A percentile compares a stretch with the other conserved stretches of the same genome.
These are phyloP conservation scores for Hirtodrosophila histrioides DNA, from an alignment of 2,888 invertebrate genomes.

Conservation along the genomic window DNA sequence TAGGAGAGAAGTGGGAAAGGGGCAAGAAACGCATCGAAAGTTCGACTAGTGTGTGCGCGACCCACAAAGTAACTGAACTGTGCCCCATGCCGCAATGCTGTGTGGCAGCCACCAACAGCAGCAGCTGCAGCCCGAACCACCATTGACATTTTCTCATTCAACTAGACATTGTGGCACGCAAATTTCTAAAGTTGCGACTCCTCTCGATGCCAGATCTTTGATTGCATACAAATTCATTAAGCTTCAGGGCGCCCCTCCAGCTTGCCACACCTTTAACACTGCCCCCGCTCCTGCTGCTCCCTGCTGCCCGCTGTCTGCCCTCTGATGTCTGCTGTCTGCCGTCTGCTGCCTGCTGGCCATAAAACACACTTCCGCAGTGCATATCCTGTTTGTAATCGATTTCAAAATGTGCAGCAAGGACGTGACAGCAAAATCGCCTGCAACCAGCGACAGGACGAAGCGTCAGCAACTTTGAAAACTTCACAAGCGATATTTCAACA, in stretches of 20 bases:
- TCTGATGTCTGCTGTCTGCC: conserved; percentile 9
- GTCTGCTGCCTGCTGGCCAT: conserved; percentile 25
- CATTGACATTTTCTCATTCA: conserved; percentile 21
- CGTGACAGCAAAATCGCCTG: conserved; percentile 36
- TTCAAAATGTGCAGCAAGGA: conserved; percentile 74
- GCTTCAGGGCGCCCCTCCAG: conserved; percentile 5
- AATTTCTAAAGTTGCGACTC: conserved; percentile 60
- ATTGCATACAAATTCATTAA: conserved; percentile 44
- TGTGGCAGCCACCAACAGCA: background rate
- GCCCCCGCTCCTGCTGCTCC: background rate
- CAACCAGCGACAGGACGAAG: conserved; percentile 13
- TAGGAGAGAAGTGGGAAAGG: too few relatives aligned
- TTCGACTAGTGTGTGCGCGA: conserved; percentile 53
- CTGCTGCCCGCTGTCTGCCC: conserved; percentile 16
- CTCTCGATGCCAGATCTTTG: conserved; percentile 26
- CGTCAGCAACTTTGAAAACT: conserved; percentile 34
- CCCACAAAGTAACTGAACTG: conserved; percentile 63
- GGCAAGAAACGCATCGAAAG: conserved; percentile 26
- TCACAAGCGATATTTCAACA: conserved; percentile 16
- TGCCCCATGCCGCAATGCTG: conserved; percentile 40
- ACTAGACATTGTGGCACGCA: conserved; percentile 50
- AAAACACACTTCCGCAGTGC: conserved; percentile 74
- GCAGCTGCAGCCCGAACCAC: background rate
- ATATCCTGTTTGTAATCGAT: conserved; percentile 80
- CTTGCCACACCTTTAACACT: conserved; percentile 25